Base-by-base conservation (phyloP, 2,797 vertebrate genomes). In the Myripristis murdjan region DNA sequence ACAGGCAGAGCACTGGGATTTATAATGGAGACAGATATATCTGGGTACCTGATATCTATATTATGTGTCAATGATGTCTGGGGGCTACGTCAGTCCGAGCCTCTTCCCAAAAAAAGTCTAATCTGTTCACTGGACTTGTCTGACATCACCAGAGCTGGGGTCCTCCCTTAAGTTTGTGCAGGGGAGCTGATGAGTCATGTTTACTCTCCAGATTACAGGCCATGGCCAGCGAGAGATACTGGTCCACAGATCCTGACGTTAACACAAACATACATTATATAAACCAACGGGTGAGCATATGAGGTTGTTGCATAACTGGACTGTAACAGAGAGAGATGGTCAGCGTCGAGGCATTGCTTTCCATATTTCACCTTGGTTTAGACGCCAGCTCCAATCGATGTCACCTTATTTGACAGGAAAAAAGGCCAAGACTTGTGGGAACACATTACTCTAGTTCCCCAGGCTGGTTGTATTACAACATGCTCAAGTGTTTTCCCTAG, bases 111-210 rank as follows among this genome's bases (percentile, higher is more conserved):
- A 61, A 57, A 83, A 69, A 39, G 46, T 54, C 37, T 44, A 47
- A 64, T 58, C n/a, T n/a, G n/a, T n/a, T n/a, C n/a, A n/a, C 55
- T 49, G 44, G 56, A 81, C 69, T 86, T 16, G 49, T 81, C 69
- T 90, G 83, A 88, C 78, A 81, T 89, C 80, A 86, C 68, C 37
- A 46, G 37, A 77, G 28, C 52, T 23, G 22, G 18, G 53, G 53
- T 18, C 16, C 26, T 37, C 53, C 22, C 53, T 11, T 14, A 67
- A 59, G 41, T 51, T 48, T 48, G 47, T 33, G 67, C 61, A 53
- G 58, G 77, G 72, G 70, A 88, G 77, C 70, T 72, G 77, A 88
- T 86, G 84, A 89, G 73, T 83, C 63, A 85, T 77, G 77, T 77
- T 86, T 84, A 71, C 55, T 70, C 64, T 75, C 0, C 1, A 64